Evolutionary conservation across 2,797 vertebrate genomes (phyloP).

Genomic region (Gastrophryne carolinensis): DNA sequence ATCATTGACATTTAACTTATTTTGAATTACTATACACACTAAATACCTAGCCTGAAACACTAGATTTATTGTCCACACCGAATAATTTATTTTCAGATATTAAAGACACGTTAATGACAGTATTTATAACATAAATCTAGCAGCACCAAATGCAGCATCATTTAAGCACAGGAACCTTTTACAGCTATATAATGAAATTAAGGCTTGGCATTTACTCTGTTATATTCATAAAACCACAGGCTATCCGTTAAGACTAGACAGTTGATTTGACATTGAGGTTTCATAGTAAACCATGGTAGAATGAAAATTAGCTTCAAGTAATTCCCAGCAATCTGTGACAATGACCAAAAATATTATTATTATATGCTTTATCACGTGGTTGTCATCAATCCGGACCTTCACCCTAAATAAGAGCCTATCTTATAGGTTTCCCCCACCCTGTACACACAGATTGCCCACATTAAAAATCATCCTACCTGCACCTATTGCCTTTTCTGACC

Average conservation of each 20-base stretch:
- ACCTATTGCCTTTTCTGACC: too few relatives aligned
- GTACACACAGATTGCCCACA: too few relatives aligned
- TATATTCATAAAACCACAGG: constrained; percentile 14
- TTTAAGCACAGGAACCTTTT: background rate
- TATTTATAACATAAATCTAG: background rate
- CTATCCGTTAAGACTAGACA: background rate
- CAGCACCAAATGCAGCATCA: too few relatives aligned
- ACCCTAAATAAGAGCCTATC: too few relatives aligned
- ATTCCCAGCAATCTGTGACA: background rate
- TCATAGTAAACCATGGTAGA: constrained; percentile 8
- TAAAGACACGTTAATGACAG: constrained; percentile 7
- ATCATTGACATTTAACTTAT: background rate
- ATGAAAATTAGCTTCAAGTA: constrained; percentile 20
- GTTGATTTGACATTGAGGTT: background rate
- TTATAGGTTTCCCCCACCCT: too few relatives aligned
- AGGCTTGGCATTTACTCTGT: background rate
- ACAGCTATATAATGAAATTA: background rate
- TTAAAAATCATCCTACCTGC: too few relatives aligned
- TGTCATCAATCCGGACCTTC: too few relatives aligned
- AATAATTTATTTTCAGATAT: background rate
- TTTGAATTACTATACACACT: background rate
- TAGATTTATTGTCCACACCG: background rate
- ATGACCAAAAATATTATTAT: too few relatives aligned
- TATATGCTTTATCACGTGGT: too few relatives aligned
- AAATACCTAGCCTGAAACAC: background rate